Percentiles rank a stretch among this genome's conserved stretches.
Evolutionary conservation across 2,888 invertebrate species (phyloP).

Genomic region (Amphipoea oculea): DNA sequence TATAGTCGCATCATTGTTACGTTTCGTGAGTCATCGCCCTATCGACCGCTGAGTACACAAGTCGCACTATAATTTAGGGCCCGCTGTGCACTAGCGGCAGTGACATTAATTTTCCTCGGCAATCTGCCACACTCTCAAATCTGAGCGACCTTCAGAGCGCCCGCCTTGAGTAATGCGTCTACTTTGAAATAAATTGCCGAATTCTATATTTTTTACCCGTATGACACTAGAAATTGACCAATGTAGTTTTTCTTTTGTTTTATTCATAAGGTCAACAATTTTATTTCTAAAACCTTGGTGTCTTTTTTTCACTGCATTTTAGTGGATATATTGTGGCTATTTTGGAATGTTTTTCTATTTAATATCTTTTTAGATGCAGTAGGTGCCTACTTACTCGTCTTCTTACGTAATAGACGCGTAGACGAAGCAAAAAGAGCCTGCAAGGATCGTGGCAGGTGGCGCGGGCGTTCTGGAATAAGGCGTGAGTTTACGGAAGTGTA

Average conservation of each 20-base stretch:
- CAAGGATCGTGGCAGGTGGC: no score
- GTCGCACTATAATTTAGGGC: conserved; percentile 40
- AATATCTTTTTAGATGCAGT: background rate
- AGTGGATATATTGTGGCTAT: background rate
- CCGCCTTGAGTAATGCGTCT: conserved; percentile 56
- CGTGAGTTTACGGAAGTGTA: no score
- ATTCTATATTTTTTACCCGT: conserved; percentile 50
- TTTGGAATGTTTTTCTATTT: background rate
- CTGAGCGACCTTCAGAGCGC: conserved; percentile 55
- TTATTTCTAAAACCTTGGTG: conserved; percentile 40
- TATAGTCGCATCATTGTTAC: background rate
- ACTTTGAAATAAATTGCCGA: conserved; percentile 59
- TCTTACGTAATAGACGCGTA: background rate
- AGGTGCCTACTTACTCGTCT: background rate
- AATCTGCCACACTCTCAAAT: conserved; percentile 70
- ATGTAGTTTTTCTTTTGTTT: conserved; percentile 55
- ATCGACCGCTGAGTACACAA: background rate
- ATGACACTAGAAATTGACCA: conserved; percentile 31
- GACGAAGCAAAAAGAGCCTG: background rate
- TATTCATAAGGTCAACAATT: conserved; percentile 30
- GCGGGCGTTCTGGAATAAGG: no score
- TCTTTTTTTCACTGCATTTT: conserved; percentile 10
- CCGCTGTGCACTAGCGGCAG: conserved; percentile 34
- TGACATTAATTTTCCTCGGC: conserved; percentile 60
- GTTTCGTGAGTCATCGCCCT: background rate